Conservation (phyloP, 2,888 invertebrate species). For the Dolichomitus sp. region DNA sequence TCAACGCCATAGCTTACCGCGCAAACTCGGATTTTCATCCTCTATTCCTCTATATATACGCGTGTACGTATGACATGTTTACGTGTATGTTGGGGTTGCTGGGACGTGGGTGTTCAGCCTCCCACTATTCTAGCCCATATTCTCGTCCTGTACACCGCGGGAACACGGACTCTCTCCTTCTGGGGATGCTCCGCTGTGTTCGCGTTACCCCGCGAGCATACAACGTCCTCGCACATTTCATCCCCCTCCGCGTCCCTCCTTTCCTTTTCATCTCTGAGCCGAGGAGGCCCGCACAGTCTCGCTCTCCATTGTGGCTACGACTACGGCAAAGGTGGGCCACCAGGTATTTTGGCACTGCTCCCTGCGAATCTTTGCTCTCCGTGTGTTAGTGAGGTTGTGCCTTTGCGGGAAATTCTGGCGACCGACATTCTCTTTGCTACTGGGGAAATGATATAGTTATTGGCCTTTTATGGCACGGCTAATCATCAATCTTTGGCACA, state of each 20-base stretch:
- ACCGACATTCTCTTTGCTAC: slow-evolving; percentile 10
- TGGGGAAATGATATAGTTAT: slow-evolving; percentile 20
- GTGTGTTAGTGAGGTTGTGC: slow-evolving; percentile 35
- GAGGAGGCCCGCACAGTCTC: slow-evolving; percentile 44
- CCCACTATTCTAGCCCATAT: slow-evolving; percentile 20
- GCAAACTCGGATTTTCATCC: slow-evolving; percentile 73
- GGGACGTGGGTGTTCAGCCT: slow-evolving; percentile 20
- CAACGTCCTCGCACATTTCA: slow-evolving; percentile 17
- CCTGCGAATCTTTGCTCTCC: slow-evolving; percentile 59
- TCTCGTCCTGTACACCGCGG: slow-evolving; percentile 37
- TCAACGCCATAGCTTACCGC: slow-evolving; percentile 72
- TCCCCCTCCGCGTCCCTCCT: slow-evolving; percentile 35
- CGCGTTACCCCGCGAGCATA: slow-evolving; percentile 3
- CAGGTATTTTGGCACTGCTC: slow-evolving; percentile 70
- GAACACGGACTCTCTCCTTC: slow-evolving; percentile 25
- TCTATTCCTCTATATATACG: slow-evolving; percentile 43
- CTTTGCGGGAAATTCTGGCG: slow-evolving; percentile 44
- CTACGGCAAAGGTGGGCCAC: slow-evolving; percentile 59
- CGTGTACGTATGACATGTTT: slow-evolving; percentile 29
- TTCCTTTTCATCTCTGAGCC: slow-evolving; percentile 56
- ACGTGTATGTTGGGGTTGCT: slow-evolving; percentile 28
- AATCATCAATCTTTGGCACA: background rate
- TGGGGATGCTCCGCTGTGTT: slow-evolving; percentile 24
- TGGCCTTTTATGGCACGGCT: slow-evolving; percentile 15
- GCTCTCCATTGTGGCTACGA: slow-evolving; percentile 56